Conservation (phyloP, 2,797 vertebrate species). For the Fratercula arctica region DNA sequence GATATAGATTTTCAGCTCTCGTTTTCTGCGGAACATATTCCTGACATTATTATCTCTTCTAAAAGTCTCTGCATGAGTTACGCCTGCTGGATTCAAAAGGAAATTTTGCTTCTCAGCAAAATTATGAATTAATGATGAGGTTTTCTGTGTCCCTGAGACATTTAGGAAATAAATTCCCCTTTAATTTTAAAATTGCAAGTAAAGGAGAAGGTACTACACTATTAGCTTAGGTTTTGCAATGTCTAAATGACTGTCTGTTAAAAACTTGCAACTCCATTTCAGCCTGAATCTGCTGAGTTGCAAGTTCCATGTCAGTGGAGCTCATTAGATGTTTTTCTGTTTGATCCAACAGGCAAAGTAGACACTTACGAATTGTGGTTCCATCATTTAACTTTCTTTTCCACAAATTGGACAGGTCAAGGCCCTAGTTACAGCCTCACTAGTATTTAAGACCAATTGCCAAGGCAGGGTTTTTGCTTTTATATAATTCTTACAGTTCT, state of each 20-base stretch:
- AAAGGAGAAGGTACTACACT: background rate
- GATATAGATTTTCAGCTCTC: conserved; percentile 4
- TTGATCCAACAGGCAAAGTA: background rate
- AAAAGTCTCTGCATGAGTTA: conserved; percentile 18
- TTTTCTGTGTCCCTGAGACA: background rate
- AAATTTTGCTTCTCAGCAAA: background rate
- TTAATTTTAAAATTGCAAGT: conserved; percentile 8
- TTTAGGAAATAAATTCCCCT: background rate
- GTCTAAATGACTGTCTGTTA: background rate
- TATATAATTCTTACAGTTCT: background rate
- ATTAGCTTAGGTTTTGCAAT: background rate
- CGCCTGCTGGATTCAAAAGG: background rate
- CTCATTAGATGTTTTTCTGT: background rate
- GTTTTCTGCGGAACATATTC: background rate
- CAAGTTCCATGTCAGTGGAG: background rate
- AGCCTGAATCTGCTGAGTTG: background rate
- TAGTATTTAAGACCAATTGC: background rate
- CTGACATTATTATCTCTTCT: conserved; percentile 1
- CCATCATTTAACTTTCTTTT: background rate
- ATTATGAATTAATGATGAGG: background rate
- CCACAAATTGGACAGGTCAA: background rate
- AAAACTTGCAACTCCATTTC: background rate
- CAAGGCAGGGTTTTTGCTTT: background rate
- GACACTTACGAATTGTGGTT: background rate
- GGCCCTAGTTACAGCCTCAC: background rate